Percentiles rank a stretch among this genome's conserved stretches.
phyloP scores from a whole-genome alignment of 1,140 invertebrate genomes.

The Heliconius congener region DNA sequence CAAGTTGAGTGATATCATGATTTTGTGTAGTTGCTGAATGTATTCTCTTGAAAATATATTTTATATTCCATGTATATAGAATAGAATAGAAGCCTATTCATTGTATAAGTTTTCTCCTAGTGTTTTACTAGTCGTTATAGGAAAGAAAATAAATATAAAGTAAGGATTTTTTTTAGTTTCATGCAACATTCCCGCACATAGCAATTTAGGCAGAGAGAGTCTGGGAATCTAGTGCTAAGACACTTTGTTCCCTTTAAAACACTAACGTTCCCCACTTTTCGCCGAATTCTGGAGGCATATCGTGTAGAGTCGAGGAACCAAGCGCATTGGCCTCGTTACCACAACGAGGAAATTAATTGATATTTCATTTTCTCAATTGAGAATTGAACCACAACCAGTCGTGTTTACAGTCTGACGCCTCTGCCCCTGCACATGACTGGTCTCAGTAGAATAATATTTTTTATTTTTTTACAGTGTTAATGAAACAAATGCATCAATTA shows the following conservation, averaged over 20 bases:
- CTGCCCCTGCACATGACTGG: too few species aligned
- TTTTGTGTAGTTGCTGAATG: not conserved
- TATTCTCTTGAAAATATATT: not conserved
- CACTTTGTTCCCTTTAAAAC: not conserved
- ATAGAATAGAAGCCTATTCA: not conserved
- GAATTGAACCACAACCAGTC: not conserved
- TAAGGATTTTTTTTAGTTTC: too few species aligned
- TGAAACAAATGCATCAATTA: too few species aligned
- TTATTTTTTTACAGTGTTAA: too few species aligned
- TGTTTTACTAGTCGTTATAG: too few species aligned
- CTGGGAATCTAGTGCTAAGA: too few species aligned
- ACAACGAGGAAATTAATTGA: not conserved
- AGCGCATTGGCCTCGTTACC: not conserved
- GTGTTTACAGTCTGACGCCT: not conserved
- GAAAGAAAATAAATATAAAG: too few species aligned
- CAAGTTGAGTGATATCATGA: not conserved
- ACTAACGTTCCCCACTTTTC: not conserved
- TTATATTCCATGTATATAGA: not conserved
- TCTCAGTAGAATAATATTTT: too few species aligned
- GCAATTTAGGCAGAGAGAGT: too few species aligned
- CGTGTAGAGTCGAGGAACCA: not conserved
- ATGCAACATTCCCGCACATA: not conserved
- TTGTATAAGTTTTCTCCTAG: not conserved
- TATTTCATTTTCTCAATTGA: not conserved
- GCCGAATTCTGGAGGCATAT: not conserved